Percentiles rank a stretch among this genome's conserved stretches.
Evolutionary conservation across 2,888 invertebrate genomes (phyloP).

Genomic region (Brachynemurus nebulosus): DNA sequence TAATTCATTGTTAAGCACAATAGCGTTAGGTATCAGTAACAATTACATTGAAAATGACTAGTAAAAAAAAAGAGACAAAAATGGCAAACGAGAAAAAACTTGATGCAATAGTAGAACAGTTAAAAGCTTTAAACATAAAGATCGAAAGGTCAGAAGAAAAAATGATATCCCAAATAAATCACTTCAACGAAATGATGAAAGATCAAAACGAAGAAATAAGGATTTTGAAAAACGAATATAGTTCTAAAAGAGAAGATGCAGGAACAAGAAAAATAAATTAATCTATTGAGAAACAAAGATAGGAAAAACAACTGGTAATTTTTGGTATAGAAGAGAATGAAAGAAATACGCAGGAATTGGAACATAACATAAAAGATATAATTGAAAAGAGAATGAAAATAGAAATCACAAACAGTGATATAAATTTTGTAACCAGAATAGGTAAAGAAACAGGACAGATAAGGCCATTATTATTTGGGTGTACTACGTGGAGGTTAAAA

Average conservation of each 20-base stretch:
- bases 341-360: not conserved
- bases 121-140: no score
- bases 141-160: no score
- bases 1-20: no score
- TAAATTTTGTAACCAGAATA: not conserved
- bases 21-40: no score
- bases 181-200: not conserved
- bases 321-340: not conserved
- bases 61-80: no score
- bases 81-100: no score
- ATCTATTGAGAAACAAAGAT: not conserved
- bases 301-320: not conserved
- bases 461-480: not conserved
- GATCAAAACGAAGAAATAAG: not conserved
- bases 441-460: not conserved
- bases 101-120: no score
- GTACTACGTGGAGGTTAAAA: constrained; percentile 1
- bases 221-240: not conserved
- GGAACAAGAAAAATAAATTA: not conserved
- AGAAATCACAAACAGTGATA: not conserved
- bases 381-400: not conserved
- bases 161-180: no score
- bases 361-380: not conserved
- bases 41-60: no score
- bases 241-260: not conserved